Evolutionary conservation across 1,140 invertebrate species (phyloP).

Genomic region (Drosophila arizonae): DNA sequence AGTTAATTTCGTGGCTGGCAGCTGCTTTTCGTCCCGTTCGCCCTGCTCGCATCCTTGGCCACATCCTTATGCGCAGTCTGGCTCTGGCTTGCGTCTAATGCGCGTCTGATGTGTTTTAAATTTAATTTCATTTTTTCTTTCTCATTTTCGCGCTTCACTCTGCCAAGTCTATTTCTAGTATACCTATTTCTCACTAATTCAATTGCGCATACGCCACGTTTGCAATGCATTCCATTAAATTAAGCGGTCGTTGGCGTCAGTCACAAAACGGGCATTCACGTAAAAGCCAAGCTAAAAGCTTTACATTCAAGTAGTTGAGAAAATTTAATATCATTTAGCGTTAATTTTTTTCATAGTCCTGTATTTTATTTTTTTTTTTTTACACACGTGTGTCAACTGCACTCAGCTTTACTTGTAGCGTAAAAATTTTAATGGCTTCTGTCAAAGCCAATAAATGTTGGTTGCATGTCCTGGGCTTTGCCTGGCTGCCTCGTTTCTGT

Average conservation of each 20-base stretch:
- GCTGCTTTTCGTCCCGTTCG: constrained; percentile 20
- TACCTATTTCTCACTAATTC: constrained; percentile 57
- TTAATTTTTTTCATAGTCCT: constrained; percentile 23
- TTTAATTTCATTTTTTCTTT: constrained; percentile 61
- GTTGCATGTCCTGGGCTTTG: constrained; percentile 29
- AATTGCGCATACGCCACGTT: constrained; percentile 55
- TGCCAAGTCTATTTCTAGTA: constrained; percentile 17
- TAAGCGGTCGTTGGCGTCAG: constrained; percentile 24
- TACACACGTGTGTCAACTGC: constrained; percentile 43
- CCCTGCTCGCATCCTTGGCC: not conserved
- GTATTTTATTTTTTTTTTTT: constrained; percentile 2
- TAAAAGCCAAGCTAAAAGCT: constrained; percentile 64
- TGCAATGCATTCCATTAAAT: constrained; percentile 59
- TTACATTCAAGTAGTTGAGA: constrained; percentile 52
- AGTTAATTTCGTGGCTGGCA: constrained; percentile 69
- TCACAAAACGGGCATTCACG: not conserved
- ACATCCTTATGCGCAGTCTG: constrained; percentile 10
- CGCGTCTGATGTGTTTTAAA: constrained; percentile 72
- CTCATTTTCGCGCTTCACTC: not conserved
- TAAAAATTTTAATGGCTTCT: constrained; percentile 75
- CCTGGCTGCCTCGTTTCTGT: not conserved
- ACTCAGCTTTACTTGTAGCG: constrained; percentile 21
- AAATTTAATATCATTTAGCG: constrained; percentile 68
- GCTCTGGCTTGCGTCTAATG: constrained; percentile 41
- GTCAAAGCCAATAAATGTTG: constrained; percentile 77